phyloP scores from a whole-genome alignment of 2,888 invertebrate species.

The Tridacna gigas region DNA sequence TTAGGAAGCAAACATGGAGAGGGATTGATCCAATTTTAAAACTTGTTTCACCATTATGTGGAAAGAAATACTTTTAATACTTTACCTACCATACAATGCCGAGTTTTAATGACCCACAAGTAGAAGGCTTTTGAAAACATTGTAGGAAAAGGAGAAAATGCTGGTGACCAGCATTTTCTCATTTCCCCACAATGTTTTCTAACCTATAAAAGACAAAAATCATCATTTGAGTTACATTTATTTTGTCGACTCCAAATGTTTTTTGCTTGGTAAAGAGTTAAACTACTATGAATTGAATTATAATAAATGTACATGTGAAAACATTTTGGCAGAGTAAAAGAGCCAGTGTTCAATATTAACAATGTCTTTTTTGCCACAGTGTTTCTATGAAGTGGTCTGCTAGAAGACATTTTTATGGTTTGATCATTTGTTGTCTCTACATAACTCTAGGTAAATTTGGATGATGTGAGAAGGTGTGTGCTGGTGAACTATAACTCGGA shows the following conservation, averaged over 20 bases:
- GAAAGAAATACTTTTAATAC: too few relatives aligned
- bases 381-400: neutral
- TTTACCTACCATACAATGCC: too few relatives aligned
- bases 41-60: too few relatives aligned
- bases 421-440: neutral
- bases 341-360: neutral
- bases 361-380: constrained; percentile 8
- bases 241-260: too few relatives aligned
- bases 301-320: neutral
- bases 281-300: too few relatives aligned
- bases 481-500: constrained; percentile 95
- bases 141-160: neutral
- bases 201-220: neutral
- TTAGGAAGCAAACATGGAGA: too few relatives aligned
- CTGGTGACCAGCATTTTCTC: neutral
- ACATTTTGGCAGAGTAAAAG: constrained; percentile 2
- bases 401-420: neutral
- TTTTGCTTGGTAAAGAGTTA: too few relatives aligned
- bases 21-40: too few relatives aligned
- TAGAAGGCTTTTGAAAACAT: too few relatives aligned
- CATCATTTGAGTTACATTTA: too few relatives aligned
- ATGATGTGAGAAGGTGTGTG: constrained; percentile 94
- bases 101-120: too few relatives aligned
- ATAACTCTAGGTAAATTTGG: constrained; percentile 86
- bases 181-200: neutral